These are phyloP conservation scores for Toxotes jaculatrix DNA, from an alignment of 2,113 vertebrate species.

Conservation along the genomic window DNA sequence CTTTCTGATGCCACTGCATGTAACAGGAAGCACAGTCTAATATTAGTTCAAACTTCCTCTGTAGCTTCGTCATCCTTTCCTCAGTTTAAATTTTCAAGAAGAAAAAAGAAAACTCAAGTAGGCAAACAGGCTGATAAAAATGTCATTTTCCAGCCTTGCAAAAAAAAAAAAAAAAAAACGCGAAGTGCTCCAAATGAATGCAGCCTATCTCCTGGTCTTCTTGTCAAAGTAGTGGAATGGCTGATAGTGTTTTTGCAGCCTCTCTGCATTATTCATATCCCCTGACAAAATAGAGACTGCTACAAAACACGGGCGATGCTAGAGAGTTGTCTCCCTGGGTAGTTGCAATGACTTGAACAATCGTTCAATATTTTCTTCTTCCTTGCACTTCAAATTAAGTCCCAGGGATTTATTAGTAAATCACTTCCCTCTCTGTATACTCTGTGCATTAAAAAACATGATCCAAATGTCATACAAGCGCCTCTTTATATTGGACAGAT, in stretches of 20 bases:
- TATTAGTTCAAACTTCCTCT: constrained; percentile 8
- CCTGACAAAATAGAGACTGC: constrained; percentile 52
- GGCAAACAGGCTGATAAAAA: constrained; percentile 56
- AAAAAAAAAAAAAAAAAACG: not conserved
- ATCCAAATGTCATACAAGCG: not conserved
- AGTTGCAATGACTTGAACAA: constrained; percentile 21
- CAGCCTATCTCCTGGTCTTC: constrained; percentile 46
- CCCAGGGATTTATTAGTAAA: constrained; percentile 12
- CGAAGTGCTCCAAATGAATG: constrained; percentile 33
- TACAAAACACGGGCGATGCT: constrained; percentile 42
- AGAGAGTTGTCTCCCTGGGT: constrained; percentile 25
- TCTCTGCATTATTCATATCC: constrained; percentile 65
- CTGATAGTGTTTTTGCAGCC: constrained; percentile 58
- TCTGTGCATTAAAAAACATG: not conserved
- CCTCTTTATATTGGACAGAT: constrained; percentile 1
- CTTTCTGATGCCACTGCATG: not conserved
- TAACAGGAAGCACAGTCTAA: not conserved
- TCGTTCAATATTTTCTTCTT: constrained; percentile 28
- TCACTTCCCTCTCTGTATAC: not conserved
- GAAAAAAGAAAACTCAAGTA: constrained; percentile 21
- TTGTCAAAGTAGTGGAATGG: constrained; percentile 46
- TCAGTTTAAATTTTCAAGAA: constrained; percentile 32
- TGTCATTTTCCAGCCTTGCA: constrained; percentile 34
- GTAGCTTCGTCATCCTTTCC: not conserved
- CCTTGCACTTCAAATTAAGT: constrained; percentile 8